phyloP scores from a whole-genome alignment of 1,140 invertebrate species.

The Asbolus verrucosus region DNA sequence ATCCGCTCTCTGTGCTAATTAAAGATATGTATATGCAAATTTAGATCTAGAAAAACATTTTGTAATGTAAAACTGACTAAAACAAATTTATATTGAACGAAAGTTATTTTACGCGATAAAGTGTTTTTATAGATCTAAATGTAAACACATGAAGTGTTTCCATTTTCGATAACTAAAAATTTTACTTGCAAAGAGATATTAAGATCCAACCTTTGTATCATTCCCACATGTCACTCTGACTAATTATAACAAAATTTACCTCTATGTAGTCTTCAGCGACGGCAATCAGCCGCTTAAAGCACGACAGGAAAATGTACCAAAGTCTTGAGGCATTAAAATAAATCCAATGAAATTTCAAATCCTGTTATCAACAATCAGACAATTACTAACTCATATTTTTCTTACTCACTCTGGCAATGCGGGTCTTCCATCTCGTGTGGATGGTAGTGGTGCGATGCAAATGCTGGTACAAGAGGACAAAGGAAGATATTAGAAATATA shows the following conservation, averaged over 20 bases:
- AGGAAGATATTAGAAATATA: slow-evolving; percentile 44
- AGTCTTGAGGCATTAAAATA: slow-evolving; percentile 60
- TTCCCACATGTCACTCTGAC: no score
- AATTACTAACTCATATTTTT: slow-evolving; percentile 1
- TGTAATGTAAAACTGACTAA: no score
- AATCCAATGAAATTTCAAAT: slow-evolving; percentile 60
- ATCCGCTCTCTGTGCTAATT: no score
- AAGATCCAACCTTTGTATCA: no score
- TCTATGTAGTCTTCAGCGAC: slow-evolving; percentile 49
- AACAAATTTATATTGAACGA: no score
- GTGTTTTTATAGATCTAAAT: no score
- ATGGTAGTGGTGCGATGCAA: slow-evolving; percentile 36
- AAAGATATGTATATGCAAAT: no score
- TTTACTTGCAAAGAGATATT: no score
- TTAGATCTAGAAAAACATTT: no score
- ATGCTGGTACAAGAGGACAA: slow-evolving; percentile 43
- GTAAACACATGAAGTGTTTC: no score
- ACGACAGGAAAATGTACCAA: slow-evolving; percentile 59
- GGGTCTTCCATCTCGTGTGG: slow-evolving; percentile 45
- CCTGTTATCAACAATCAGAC: slow-evolving; percentile 50
- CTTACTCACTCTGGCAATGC: slow-evolving; percentile 45
- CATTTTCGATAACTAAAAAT: neutral
- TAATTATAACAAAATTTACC: slow-evolving; percentile 33
- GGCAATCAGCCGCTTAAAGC: slow-evolving; percentile 49
- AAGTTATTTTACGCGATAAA: no score